Evolutionary conservation across 1,140 invertebrate species (phyloP).

Genomic region (Zophobas morio): DNA sequence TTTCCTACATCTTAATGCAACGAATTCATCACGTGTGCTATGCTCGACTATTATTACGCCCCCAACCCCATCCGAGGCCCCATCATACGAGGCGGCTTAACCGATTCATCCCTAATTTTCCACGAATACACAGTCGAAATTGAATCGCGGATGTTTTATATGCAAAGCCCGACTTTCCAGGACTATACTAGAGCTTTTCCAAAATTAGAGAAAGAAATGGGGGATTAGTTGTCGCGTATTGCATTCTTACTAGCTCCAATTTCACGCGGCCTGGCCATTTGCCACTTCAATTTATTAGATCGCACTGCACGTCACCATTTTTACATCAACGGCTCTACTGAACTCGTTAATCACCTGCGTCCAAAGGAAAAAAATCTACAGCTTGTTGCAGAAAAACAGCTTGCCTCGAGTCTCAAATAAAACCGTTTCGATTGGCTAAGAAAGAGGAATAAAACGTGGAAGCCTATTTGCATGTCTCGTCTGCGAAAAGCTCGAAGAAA

Average conservation of each 20-base stretch:
- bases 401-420: background rate
- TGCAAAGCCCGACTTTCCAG: conserved; percentile 60
- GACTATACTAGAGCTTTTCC: conserved; percentile 56
- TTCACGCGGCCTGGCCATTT: conserved; percentile 58
- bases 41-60: conserved; percentile 50
- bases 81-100: conserved; percentile 31
- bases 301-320: conserved; percentile 35
- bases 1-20: conserved; percentile 59
- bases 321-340: conserved; percentile 27
- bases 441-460: background rate
- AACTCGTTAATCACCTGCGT: conserved; percentile 40
- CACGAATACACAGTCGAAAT: conserved; percentile 54
- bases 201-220: conserved; percentile 63
- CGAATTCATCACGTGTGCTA: conserved; percentile 58
- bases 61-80: conserved; percentile 6
- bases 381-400: conserved; percentile 19
- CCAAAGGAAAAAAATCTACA: background rate
- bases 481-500: conserved; percentile 31
- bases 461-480: conserved; percentile 34
- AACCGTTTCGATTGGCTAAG: conserved; percentile 1
- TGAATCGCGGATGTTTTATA: conserved; percentile 61
- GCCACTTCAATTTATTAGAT: conserved; percentile 54
- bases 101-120: conserved; percentile 44
- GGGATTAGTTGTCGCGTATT: conserved; percentile 61
- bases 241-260: conserved; percentile 61